Conservation (phyloP, 2,888 invertebrate genomes). For the Habrosyne pyritoides region DNA sequence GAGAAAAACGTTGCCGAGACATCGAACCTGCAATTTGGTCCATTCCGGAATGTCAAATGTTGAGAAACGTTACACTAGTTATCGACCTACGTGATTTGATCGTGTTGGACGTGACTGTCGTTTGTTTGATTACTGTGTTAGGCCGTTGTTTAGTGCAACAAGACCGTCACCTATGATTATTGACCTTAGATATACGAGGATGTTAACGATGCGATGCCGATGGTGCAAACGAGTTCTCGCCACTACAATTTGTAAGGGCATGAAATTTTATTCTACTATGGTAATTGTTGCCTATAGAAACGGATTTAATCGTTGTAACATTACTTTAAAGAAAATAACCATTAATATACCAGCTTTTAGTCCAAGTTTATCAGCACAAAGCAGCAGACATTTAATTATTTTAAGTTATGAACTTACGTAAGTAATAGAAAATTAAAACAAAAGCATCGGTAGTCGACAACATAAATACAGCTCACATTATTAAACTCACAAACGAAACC, state of each 20-base stretch:
- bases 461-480: constrained; percentile 15
- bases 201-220: not conserved
- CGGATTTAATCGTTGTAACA: no score
- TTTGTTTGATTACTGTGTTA: constrained; percentile 54
- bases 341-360: not conserved
- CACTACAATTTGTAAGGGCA: not conserved
- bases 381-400: not conserved
- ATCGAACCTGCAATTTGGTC: constrained; percentile 71
- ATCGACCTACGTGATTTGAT: constrained; percentile 22
- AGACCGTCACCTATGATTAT: constrained; percentile 9
- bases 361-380: not conserved
- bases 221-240: not conserved
- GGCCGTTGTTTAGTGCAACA: constrained; percentile 12
- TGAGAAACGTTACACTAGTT: constrained; percentile 51
- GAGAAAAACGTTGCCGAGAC: constrained; percentile 74
- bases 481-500: not conserved
- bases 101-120: constrained; percentile 53
- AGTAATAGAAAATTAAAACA: constrained; percentile 2
- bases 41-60: constrained; percentile 75
- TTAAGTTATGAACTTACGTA: not conserved
- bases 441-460: constrained; percentile 22
- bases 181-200: constrained; percentile 4
- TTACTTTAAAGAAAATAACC: not conserved
- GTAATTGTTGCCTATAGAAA: no score
- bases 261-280: not conserved